A percentile compares a stretch with the other conserved stretches of the same genome.
Evolutionary conservation across 1,140 invertebrate species (phyloP).

Genomic region (Glossosoma conforme): DNA sequence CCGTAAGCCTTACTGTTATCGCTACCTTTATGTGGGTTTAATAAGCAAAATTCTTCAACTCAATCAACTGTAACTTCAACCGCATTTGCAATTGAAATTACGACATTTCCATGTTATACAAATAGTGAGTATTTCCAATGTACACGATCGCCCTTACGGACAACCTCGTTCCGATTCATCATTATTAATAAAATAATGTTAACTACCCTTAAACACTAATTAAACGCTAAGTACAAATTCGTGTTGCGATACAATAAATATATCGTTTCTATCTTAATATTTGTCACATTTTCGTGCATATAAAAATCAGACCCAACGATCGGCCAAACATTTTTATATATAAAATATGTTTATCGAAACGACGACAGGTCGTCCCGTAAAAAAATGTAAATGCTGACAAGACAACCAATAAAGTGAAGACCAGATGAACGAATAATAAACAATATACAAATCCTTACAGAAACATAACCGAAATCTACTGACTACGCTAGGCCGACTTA

Average conservation of each 20-base stretch:
- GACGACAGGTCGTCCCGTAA: neutral
- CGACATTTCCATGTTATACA: neutral
- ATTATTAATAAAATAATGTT: constrained; percentile 1
- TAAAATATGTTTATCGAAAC: constrained; percentile 13
- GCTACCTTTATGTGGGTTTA: neutral
- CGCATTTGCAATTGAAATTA: neutral
- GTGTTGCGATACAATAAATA: constrained; percentile 22
- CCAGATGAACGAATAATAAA: constrained; percentile 5
- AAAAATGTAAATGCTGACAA: constrained; percentile 14
- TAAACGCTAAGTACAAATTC: constrained; percentile 30
- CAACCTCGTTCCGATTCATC: constrained; percentile 1
- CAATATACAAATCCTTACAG: constrained; percentile 15
- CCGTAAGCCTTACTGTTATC: neutral
- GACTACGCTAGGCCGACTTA: constrained; percentile 5
- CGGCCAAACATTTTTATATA: constrained; percentile 9
- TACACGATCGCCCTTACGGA: neutral
- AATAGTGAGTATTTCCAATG: constrained; percentile 6
- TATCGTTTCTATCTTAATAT: constrained; percentile 13
- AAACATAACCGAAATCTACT: constrained; percentile 21
- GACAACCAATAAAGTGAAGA: constrained; percentile 8
- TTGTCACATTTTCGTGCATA: constrained; percentile 14
- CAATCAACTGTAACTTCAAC: too few relatives aligned
- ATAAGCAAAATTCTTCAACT: neutral
- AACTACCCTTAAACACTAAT: constrained; percentile 24
- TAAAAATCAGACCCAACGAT: constrained; percentile 6